Percentiles rank a stretch among this genome's conserved stretches.
Conservation (phyloP, 2,888 invertebrate species). For the Muschampia plurimacula region DNA sequence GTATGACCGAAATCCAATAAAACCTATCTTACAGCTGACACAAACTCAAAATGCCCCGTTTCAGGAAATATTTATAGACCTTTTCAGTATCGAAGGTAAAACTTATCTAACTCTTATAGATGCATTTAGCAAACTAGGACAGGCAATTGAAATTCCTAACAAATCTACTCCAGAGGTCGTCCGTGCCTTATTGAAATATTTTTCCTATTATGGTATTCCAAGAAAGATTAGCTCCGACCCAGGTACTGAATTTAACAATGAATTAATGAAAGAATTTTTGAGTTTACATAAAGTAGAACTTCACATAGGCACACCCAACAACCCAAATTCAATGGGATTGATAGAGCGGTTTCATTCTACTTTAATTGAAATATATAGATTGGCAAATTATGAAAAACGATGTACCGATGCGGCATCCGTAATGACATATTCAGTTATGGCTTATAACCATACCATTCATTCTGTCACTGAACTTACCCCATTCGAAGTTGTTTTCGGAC, state of each 20-base stretch:
- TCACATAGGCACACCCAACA: slow-evolving; percentile 47
- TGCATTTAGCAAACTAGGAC: slow-evolving; percentile 42
- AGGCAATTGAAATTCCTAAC: slow-evolving; percentile 37
- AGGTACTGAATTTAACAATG: slow-evolving; percentile 42
- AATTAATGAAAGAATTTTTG: slow-evolving; percentile 1
- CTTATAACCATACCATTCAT: slow-evolving; percentile 19
- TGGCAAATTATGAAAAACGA: slow-evolving; percentile 34
- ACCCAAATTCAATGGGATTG: slow-evolving; percentile 47
- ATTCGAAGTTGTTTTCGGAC: slow-evolving; percentile 22
- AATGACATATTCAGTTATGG: slow-evolving; percentile 19
- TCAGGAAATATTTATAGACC: slow-evolving; percentile 13
- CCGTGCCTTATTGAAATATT: slow-evolving; percentile 43
- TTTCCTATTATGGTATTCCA: slow-evolving; percentile 42
- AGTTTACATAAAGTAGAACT: slow-evolving; percentile 45
- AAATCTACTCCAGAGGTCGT: slow-evolving; percentile 43
- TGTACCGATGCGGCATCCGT: slow-evolving; percentile 13
- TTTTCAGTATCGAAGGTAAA: background rate
- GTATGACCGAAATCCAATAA: slow-evolving; percentile 42
- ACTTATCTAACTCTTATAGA: slow-evolving; percentile 25
- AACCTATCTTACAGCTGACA: slow-evolving; percentile 25
- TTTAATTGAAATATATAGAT: slow-evolving; percentile 25
- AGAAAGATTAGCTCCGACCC: slow-evolving; percentile 41
- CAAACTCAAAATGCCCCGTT: slow-evolving; percentile 37
- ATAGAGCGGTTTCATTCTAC: slow-evolving; percentile 46
- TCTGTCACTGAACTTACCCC: slow-evolving; percentile 14